phyloP scores from a whole-genome alignment of 2,113 vertebrate genomes.

The Cynoglossus semilaevis region DNA sequence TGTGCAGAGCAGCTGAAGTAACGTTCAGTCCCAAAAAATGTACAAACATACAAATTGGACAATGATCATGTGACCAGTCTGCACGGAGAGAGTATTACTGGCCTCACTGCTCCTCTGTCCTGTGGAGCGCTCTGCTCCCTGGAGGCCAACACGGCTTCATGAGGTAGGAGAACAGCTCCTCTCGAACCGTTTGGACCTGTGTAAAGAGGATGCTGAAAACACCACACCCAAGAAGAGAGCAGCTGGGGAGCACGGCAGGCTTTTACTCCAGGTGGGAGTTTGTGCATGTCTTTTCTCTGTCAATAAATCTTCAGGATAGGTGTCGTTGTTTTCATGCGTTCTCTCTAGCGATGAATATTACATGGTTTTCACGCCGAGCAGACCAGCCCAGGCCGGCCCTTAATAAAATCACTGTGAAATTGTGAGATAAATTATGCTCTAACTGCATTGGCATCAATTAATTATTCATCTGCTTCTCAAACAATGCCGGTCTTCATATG shows the following conservation, averaged over 20 bases:
- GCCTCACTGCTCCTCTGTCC: slow-evolving; percentile 17
- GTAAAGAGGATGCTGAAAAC: slow-evolving; percentile 57
- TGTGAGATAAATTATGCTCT: slow-evolving; percentile 67
- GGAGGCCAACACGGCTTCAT: slow-evolving; percentile 45
- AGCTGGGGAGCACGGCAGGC: slow-evolving; percentile 43
- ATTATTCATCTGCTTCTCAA: slow-evolving; percentile 76
- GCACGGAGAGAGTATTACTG: slow-evolving; percentile 18
- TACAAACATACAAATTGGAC: not conserved
- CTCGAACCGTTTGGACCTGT: slow-evolving; percentile 55
- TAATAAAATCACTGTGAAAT: slow-evolving; percentile 71
- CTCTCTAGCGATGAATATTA: slow-evolving; percentile 71
- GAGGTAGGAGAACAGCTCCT: slow-evolving; percentile 48
- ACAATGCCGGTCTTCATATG: slow-evolving; percentile 57
- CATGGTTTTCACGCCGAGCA: slow-evolving; percentile 63
- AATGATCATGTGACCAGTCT: slow-evolving; percentile 16
- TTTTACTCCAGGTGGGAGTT: slow-evolving; percentile 59
- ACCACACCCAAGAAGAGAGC: slow-evolving; percentile 20
- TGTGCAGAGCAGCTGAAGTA: not conserved
- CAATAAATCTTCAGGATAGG: slow-evolving; percentile 61
- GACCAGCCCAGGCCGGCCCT: slow-evolving; percentile 44
- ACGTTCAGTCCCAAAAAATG: not conserved
- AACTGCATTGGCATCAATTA: slow-evolving; percentile 67
- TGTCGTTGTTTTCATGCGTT: slow-evolving; percentile 51
- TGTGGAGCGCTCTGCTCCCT: slow-evolving; percentile 29
- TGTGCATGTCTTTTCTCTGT: slow-evolving; percentile 46